Base-by-base conservation (phyloP, 1,140 invertebrate species). In the Neocloeon triangulifer region DNA sequence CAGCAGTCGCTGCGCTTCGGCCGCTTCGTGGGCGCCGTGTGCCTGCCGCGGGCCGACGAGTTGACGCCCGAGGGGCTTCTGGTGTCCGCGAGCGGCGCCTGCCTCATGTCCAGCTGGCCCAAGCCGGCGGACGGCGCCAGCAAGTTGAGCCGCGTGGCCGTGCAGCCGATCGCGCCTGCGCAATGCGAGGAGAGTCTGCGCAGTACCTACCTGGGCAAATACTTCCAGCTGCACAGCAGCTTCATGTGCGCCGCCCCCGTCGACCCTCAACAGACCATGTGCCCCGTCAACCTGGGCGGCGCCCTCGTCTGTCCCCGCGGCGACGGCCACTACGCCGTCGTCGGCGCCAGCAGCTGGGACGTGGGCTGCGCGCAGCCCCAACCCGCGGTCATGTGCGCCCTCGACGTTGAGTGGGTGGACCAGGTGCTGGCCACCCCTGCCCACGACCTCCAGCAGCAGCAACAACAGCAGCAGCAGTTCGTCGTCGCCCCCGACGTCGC, bases 41-140 rank as follows among this genome's bases (percentile, higher is more conserved):
- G 80, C 45, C 49, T 84, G 12, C 55, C 37, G 60, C 63, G 10
- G 41, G 48, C 5, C 39, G n/a, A n/a, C n/a, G n/a, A n/a, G n/a
- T n/a, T n/a, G n/a, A n/a, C n/a, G n/a, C n/a, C n/a, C n/a, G n/a
- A n/a, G n/a, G n/a, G n/a, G n/a, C n/a, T n/a, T n/a, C n/a, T n/a
- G n/a, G n/a, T n/a, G n/a, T n/a, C n/a, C n/a, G n/a, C n/a, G n/a
- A n/a, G n/a, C n/a, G n/a, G n/a, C n/a, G n/a, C n/a, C n/a, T 82
- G 78, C 41, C 66, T 78, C 4, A 65, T 71, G 4, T 78, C 76
- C 28, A 77, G 78, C 30, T 82, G 76, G 76, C n/a, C n/a, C n/a
- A n/a, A n/a, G n/a, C n/a, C n/a, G n/a, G n/a, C n/a, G n/a, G n/a
- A n/a, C n/a, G n/a, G n/a, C n/a, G 71, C 69, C 36, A 67, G 69